Conservation (phyloP, 2,113 vertebrate genomes). For the Hemichromis elongatus region DNA sequence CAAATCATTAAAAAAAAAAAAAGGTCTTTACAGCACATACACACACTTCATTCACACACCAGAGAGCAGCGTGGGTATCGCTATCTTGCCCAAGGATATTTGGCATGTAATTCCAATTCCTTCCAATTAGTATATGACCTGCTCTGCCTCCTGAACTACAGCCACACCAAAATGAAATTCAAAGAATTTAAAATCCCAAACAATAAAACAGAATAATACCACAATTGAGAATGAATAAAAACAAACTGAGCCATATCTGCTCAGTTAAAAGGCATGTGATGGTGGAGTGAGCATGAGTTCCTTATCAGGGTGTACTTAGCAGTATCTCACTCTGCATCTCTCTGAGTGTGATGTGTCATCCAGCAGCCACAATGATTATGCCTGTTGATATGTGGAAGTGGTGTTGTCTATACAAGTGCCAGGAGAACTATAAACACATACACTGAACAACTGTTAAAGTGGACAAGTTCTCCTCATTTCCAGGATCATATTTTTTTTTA, state of each 20-base stretch:
- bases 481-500: background rate
- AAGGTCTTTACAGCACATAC: background rate
- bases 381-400: background rate
- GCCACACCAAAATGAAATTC: rapidly evolving
- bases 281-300: rapidly evolving
- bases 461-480: background rate
- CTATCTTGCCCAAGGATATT: background rate
- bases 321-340: background rate
- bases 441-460: background rate
- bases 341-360: rapidly evolving
- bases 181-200: background rate
- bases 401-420: background rate
- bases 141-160: background rate
- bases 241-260: background rate
- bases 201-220: rapidly evolving
- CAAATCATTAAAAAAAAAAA: background rate
- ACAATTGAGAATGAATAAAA: background rate
- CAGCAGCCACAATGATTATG: background rate
- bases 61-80: background rate
- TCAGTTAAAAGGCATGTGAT: background rate
- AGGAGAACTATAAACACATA: background rate
- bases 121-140: background rate
- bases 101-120: rapidly evolving
- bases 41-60: background rate
- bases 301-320: background rate